These are phyloP conservation scores for Megalopta genalis DNA, from an alignment of 1,140 invertebrate genomes.

Conservation along the genomic window DNA sequence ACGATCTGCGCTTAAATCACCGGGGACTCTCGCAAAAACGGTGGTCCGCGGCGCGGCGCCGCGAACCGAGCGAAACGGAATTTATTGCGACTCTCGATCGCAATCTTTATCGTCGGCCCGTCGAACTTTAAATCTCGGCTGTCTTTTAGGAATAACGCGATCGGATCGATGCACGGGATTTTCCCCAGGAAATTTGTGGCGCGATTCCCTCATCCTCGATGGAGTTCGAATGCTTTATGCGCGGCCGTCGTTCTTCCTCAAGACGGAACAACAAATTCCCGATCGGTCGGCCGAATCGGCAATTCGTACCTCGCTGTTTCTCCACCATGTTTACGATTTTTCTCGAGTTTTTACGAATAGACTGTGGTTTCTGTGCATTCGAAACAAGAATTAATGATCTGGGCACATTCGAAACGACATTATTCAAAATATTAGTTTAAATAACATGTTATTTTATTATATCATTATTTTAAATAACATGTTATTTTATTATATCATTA, in stretches of 20 bases:
- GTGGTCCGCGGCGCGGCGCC: not conserved
- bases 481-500: too few species aligned
- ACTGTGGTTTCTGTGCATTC: too few species aligned
- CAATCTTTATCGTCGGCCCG: conserved; percentile 6
- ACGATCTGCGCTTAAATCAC: not conserved
- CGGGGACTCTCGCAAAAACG: not conserved
- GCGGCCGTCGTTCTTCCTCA: not conserved
- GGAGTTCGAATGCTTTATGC: not conserved
- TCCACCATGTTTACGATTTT: too few species aligned
- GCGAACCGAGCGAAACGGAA: not conserved
- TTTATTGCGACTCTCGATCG: not conserved
- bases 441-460: too few species aligned
- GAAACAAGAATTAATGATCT: too few species aligned
- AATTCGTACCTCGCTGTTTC: not conserved
- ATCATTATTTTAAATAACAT: too few species aligned
- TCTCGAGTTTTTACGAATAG: too few species aligned
- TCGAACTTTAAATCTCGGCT: conserved; percentile 14
- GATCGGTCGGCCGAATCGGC: not conserved
- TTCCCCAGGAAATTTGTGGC: not conserved
- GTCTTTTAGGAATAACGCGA: conserved; percentile 13
- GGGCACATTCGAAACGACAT: too few species aligned
- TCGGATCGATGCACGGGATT: not conserved
- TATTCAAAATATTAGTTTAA: too few species aligned
- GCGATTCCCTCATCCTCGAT: not conserved
- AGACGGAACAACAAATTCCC: not conserved